phyloP scores from a whole-genome alignment of 2,888 invertebrate species.

The Acanthosepion esculentum region DNA sequence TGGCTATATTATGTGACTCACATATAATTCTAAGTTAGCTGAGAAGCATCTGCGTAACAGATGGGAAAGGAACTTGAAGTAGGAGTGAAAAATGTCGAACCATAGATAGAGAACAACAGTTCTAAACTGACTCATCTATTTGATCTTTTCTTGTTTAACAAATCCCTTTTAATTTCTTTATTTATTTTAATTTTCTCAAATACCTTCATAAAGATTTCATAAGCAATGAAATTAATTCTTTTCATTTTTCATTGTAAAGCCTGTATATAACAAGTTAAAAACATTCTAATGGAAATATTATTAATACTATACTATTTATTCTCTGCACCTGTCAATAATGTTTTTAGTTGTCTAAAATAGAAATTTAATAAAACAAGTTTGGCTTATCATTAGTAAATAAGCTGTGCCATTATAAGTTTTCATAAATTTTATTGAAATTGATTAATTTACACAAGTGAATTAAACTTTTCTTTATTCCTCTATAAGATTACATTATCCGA shows the following conservation, averaged over 20 bases:
- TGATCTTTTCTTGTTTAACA: background rate
- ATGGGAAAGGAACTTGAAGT: background rate
- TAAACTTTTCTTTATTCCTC: background rate
- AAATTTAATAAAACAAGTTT: background rate
- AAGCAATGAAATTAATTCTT: background rate
- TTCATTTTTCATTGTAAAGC: background rate
- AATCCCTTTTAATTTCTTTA: background rate
- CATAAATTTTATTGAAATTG: background rate
- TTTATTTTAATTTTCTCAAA: background rate
- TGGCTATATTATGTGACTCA: constrained; percentile 33
- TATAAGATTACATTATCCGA: background rate
- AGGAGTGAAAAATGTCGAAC: constrained; percentile 8
- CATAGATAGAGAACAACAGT: background rate
- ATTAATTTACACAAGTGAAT: background rate
- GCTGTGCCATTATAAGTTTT: background rate
- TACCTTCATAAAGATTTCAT: background rate
- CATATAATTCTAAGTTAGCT: background rate
- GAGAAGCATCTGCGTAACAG: constrained; percentile 20
- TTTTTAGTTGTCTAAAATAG: background rate
- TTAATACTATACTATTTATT: background rate
- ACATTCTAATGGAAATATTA: background rate
- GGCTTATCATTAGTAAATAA: background rate
- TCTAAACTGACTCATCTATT: background rate
- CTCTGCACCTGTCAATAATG: background rate
- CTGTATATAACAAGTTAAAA: background rate